These are phyloP conservation scores for Hydrolagus colliei DNA, from an alignment of 2,797 vertebrate species.

Conservation along the genomic window DNA sequence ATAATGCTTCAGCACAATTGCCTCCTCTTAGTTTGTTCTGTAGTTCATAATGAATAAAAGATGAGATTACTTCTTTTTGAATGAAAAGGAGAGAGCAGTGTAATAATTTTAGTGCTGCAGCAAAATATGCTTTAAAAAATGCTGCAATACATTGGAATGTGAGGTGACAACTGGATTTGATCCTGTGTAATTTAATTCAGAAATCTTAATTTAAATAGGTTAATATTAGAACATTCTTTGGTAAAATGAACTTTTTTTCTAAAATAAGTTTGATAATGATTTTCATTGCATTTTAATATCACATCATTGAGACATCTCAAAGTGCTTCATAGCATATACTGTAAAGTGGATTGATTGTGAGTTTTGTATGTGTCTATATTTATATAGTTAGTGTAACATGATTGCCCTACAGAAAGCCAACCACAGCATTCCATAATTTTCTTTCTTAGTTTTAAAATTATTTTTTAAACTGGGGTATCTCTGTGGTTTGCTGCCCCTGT, in stretches of 20 bases:
- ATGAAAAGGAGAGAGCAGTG: too few species aligned
- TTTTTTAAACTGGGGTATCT: not conserved
- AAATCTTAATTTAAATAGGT: not conserved
- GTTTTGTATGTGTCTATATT: too few species aligned
- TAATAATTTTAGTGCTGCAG: too few species aligned
- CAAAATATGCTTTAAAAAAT: not conserved
- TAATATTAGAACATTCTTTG: not conserved
- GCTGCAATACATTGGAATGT: not conserved
- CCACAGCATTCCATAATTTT: not conserved
- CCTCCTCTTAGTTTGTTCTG: too few species aligned
- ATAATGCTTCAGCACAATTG: too few species aligned
- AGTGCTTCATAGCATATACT: too few species aligned
- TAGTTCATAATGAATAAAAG: too few species aligned
- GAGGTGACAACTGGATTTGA: not conserved
- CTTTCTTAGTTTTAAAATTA: not conserved
- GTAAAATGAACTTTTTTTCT: not conserved
- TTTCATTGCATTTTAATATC: not conserved
- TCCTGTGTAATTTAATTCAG: not conserved
- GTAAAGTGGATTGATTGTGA: too few species aligned
- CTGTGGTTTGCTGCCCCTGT: not conserved
- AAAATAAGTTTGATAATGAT: not conserved
- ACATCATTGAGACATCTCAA: too few species aligned
- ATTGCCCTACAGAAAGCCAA: not conserved
- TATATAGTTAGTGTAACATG: too few species aligned
- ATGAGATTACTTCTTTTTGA: too few species aligned